Base-by-base conservation (phyloP, 2,888 invertebrate genomes). In the Boloria euphrosyne region DNA sequence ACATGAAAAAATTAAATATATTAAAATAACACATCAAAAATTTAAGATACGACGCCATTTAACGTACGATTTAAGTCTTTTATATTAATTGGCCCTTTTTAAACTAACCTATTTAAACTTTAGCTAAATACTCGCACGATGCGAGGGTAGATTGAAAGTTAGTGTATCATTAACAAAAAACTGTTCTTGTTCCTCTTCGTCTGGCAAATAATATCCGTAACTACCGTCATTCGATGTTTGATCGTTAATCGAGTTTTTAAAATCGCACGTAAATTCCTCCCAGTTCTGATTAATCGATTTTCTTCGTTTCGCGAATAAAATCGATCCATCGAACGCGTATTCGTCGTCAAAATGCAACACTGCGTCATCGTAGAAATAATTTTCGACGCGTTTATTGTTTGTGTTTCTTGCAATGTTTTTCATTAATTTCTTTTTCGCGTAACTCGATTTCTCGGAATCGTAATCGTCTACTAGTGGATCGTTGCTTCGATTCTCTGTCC, bases 291-390 rank as follows among this genome's bases (percentile, higher is more conserved):
- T 87, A 2, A 86, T 71, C 65, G 89, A 90, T 92, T 92, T 92
- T 91, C 92, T 90, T 27, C 92, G 66, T 64, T 92, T 92, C 4
- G 92, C 90, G 68, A 90, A 92, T 18, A 92, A 69, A 67, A 90
- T 90, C 1, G 93, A 91, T 0, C 92, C 92, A 62, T 93, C 92
- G 72, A 92, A 90, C 0, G 90, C 87, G 74, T 91, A 91, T 63
- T 92, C 92, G 55, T 92, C 93, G 44, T 93, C 93, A 70, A 92
- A 90, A 63, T 89, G 89, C 50, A 93, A 65, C 0, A 92, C 90
- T 0, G 92, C 89, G 58, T 93, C 93, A 60, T 93, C 92, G 63
- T 93, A 93, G 75, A 93, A 93, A 58, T 93, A 93, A 58, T 92
- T 93, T 47, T 90, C 87, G 0, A 82, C 77, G 0, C 80, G 75